phyloP scores from a whole-genome alignment of 2,797 vertebrate species.

The Sarcoramphus papa region DNA sequence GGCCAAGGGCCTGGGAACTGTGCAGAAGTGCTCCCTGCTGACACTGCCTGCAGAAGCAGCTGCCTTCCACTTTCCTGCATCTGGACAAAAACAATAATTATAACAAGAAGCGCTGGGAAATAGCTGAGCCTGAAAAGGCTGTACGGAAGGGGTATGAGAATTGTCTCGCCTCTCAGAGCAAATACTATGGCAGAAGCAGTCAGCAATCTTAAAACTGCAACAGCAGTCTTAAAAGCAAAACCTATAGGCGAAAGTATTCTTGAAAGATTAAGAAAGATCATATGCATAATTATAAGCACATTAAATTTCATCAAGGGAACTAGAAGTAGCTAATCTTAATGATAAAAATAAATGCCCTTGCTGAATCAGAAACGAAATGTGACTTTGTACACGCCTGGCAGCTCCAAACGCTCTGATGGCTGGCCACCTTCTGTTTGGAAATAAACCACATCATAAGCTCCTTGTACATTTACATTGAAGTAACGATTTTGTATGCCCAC shows the following conservation, averaged over 20 bases:
- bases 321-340: neutral
- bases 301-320: neutral
- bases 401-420: neutral
- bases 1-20: constrained; percentile 53
- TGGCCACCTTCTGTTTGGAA: neutral
- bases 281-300: neutral
- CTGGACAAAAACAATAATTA: constrained; percentile 6
- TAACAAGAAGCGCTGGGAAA: constrained; percentile 10
- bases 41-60: constrained; percentile 24
- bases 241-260: neutral
- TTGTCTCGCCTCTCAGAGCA: neutral
- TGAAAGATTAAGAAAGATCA: neutral
- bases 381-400: neutral
- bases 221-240: neutral
- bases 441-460: neutral
- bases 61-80: constrained; percentile 9
- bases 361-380: neutral
- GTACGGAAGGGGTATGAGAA: neutral
- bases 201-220: neutral
- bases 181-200: neutral
- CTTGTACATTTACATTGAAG: neutral
- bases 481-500: neutral
- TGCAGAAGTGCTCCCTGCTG: constrained; percentile 39
- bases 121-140: neutral
- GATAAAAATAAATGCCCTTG: neutral